phyloP scores from a whole-genome alignment of 2,888 invertebrate species.

The Chaetoderma sp. region DNA sequence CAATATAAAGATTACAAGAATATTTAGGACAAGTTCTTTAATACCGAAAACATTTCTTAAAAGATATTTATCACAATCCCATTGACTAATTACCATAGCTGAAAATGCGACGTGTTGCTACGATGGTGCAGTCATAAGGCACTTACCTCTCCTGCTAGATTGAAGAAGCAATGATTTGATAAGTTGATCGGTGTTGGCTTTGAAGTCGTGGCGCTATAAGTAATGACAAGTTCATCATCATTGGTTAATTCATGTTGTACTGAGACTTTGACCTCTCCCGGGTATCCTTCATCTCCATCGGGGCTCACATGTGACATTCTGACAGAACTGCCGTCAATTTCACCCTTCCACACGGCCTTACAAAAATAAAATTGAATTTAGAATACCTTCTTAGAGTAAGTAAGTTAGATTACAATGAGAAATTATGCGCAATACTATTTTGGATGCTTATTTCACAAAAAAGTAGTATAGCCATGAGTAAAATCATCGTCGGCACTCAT shows the following conservation, averaged over 20 bases:
- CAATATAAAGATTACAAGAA: no score
- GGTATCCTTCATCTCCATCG: slow-evolving; percentile 87
- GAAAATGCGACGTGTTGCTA: no score
- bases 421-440: no score
- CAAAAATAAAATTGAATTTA: no score
- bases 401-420: no score
- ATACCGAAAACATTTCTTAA: not conserved
- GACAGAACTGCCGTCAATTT: slow-evolving; percentile 75
- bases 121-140: no score
- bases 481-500: no score
- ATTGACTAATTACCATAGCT: no score
- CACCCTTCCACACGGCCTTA: slow-evolving; percentile 77
- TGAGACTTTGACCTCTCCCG: slow-evolving; percentile 82
- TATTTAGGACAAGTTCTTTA: no score
- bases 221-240: slow-evolving; percentile 79
- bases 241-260: slow-evolving; percentile 80
- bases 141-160: slow-evolving; percentile 89
- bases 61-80: slow-evolving; percentile 60
- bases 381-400: no score
- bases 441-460: not conserved
- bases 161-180: slow-evolving; percentile 91
- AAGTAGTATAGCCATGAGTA: no score
- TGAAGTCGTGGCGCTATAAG: slow-evolving; percentile 81
- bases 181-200: slow-evolving; percentile 88
- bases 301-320: slow-evolving; percentile 81